Base-by-base conservation (phyloP, 1,140 invertebrate species). In the Ceratina japonica region DNA sequence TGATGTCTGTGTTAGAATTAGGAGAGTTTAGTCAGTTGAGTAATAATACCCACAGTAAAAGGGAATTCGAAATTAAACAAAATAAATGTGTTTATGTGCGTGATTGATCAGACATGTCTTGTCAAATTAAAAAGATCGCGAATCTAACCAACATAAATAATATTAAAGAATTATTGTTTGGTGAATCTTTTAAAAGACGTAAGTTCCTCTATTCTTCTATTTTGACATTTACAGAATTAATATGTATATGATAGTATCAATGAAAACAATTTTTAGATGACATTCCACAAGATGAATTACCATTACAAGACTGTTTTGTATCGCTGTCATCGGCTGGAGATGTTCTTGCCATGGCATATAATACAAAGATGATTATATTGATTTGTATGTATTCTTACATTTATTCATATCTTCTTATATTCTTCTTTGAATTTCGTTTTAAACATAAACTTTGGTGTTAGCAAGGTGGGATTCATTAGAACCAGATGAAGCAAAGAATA, bases 101-200 rank as follows among this genome's bases (percentile, higher is more conserved):
- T 52, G 65, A 79, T 64, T 49, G 22, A 62, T 81, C 70, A 85
- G 87, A 86, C 87, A 95, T 95, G 95, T 94, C 94, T 74, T 96
- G 95, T 90, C 94, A 95, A 93, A 94, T 96, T 71, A 95, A 95
- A 92, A 91, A 94, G 89, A 94, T 94, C 87, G 95, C 94, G 22
- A 94, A 94, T 87, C 93, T 96, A 87, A 91, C 93, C 72, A 94
- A 96, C 92, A 93, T 95, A 85, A 90, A 91, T 12, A 93, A 93
- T 85, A 92, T 90, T 72, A 94, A 88, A 87, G 86, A 91, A 82
- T 88, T 87, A n/a, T 75, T 87, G 66, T 56, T 85, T 16, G 63
- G 75, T 3, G 72, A 83, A 73, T 37, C 69, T 20, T 70, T 74
- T 70, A 73, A 66, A n/a, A 89, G 82, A 87, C 86, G 89, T 90